These are phyloP conservation scores for Aspidapion aeneum DNA, from an alignment of 2,888 invertebrate species.

Conservation along the genomic window DNA sequence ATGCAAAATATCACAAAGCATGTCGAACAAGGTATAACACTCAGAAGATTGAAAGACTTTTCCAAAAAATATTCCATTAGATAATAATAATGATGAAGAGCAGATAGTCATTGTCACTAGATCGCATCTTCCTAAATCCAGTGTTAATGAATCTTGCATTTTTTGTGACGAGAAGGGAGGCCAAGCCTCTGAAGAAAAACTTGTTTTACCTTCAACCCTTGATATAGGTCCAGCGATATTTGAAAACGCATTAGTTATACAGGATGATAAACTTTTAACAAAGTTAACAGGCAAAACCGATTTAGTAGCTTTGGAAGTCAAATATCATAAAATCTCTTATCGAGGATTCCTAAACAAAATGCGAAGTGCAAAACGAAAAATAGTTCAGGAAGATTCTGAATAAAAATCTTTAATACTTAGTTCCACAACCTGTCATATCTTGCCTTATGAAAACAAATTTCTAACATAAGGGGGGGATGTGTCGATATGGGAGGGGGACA, in stretches of 20 bases:
- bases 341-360: neutral
- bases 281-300: slow-evolving; percentile 7
- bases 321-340: slow-evolving; percentile 3
- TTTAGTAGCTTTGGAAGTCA: slow-evolving; percentile 2
- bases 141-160: neutral
- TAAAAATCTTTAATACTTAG: neutral
- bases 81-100: neutral
- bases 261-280: neutral
- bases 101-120: neutral
- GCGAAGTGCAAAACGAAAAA: neutral
- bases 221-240: neutral
- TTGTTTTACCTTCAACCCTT: neutral
- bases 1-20: neutral
- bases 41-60: neutral
- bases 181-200: neutral
- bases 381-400: neutral
- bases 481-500: too few relatives aligned
- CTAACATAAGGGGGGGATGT: too few relatives aligned
- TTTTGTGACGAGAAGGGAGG: neutral
- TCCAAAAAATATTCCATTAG: neutral
- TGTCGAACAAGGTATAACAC: neutral
- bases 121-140: neutral
- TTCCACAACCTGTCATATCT: too few relatives aligned
- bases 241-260: slow-evolving; percentile 3
- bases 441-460: neutral